Evolutionary conservation across 2,888 invertebrate species (phyloP).

Genomic region (Panorpa germanica): DNA sequence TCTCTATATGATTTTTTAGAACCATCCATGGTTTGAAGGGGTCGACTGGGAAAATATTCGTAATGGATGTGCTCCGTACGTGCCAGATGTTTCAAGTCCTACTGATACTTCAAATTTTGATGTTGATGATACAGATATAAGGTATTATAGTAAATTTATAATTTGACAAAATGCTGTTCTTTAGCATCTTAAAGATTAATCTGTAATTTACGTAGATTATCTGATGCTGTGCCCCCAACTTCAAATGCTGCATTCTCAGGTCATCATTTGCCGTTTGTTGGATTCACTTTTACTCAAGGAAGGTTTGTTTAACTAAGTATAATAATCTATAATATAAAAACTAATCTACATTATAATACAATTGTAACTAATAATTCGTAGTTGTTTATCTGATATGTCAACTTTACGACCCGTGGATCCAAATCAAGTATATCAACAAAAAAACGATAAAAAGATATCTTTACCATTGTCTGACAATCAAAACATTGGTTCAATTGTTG

Average conservation of each 20-base stretch:
- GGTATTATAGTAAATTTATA: slow-evolving; percentile 21
- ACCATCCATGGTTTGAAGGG: slow-evolving; percentile 79
- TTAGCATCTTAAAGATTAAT: too few species aligned
- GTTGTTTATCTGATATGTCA: slow-evolving; percentile 29
- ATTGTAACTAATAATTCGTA: slow-evolving; percentile 16
- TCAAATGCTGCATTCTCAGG: slow-evolving; percentile 88
- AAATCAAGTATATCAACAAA: slow-evolving; percentile 8
- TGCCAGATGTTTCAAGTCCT: slow-evolving; percentile 75
- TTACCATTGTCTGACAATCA: too few species aligned
- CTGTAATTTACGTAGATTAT: too few species aligned
- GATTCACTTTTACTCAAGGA: slow-evolving; percentile 82
- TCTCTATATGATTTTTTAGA: slow-evolving; percentile 25
- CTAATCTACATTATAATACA: too few species aligned
- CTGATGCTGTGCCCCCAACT: slow-evolving; percentile 76
- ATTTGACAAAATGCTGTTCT: too few species aligned
- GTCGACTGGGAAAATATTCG: slow-evolving; percentile 78
- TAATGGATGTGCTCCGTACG: slow-evolving; percentile 71
- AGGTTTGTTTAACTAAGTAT: slow-evolving; percentile 38
- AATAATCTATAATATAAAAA: too few species aligned
- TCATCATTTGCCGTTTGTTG: slow-evolving; percentile 85
- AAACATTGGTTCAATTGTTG: slow-evolving; percentile 12
- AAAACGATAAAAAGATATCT: slow-evolving; percentile 10
- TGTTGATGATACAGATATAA: slow-evolving; percentile 75
- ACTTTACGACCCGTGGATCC: slow-evolving; percentile 9
- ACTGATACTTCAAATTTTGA: slow-evolving; percentile 96